These are phyloP conservation scores for Tinea semifulvella DNA, from an alignment of 2,888 invertebrate species.

Conservation along the genomic window DNA sequence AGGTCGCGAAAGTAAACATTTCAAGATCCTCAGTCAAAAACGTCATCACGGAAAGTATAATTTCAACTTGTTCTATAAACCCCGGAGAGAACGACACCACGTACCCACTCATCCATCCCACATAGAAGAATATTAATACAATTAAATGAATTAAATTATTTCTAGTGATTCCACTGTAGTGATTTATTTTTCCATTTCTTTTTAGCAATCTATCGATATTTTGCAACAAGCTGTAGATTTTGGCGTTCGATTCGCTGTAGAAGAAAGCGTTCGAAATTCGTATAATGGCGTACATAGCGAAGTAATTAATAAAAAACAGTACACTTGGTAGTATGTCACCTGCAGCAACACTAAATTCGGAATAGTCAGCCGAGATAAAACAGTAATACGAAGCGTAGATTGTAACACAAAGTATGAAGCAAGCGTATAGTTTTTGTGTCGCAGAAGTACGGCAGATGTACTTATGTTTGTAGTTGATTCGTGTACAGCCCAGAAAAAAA, in stretches of 20 bases:
- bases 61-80: not conserved
- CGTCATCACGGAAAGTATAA: not conserved
- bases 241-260: not conserved
- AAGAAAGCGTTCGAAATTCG: not conserved
- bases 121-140: not conserved
- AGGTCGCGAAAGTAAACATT: not conserved
- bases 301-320: not conserved
- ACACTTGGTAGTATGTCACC: not conserved
- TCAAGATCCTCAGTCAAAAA: constrained; percentile 7
- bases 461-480: constrained; percentile 4
- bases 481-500: not conserved
- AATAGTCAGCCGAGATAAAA: too few species aligned
- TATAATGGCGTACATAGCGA: not conserved
- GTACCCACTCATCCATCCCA: not conserved
- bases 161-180: not conserved
- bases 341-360: too few species aligned
- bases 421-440: not conserved
- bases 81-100: not conserved
- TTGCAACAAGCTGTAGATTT: constrained; percentile 6
- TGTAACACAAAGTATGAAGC: not conserved
- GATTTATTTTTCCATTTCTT: not conserved
- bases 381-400: not conserved
- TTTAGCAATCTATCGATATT: constrained; percentile 11
- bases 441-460: not conserved
- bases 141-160: not conserved